Base-by-base conservation (phyloP, 2,888 invertebrate species). In the Escarpia spicata region DNA sequence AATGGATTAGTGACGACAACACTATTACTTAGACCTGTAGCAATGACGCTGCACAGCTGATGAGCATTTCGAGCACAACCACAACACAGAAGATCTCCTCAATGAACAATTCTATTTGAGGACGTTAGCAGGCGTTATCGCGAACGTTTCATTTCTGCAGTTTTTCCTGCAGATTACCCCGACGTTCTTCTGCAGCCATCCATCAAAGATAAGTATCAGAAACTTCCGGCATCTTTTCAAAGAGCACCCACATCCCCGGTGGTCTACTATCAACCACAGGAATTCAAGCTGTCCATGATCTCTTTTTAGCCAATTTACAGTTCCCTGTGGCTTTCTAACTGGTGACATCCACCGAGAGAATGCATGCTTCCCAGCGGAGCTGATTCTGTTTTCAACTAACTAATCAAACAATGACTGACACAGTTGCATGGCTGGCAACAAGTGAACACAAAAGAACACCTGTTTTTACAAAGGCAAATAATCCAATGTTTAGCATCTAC, bases 61-160 rank as follows among this genome's bases (percentile, higher is more conserved):
- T 75, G 26, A n/a, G 75, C n/a, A 75, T 75, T 75, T 75, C 75
- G 6, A 75, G 75, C 75, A n/a, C n/a, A n/a, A 26, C 26, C 75
- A n/a, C 75, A 26, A 75, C 19, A 75, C 75, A 75, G 75, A 75
- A 15, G 75, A 75, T 37, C 75, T 75, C n/a, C 26, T 19, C 75
- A 75, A 75, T n/a, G 75, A 75, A 75, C n/a, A n/a, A 4, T 75
- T 75, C 75, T 75, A 75, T 75, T 75, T 75, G 75, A 75, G 26
- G 75, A 75, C 75, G 19, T 26, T n/a, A 75, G 75, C 75, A 15
- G 75, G 26, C 75, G 75, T 4, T 75, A 75, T 75, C 75, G 75
- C 75, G 26, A 75, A 75, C 75, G n/a, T 75, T 75, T 75, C 75
- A n/a, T 75, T 75, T 75, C 75, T 75, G 75, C 75, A 75, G 26